These are phyloP conservation scores for Ernsta delagoae DNA, from an alignment of 2,888 invertebrate genomes.

Conservation along the genomic window DNA sequence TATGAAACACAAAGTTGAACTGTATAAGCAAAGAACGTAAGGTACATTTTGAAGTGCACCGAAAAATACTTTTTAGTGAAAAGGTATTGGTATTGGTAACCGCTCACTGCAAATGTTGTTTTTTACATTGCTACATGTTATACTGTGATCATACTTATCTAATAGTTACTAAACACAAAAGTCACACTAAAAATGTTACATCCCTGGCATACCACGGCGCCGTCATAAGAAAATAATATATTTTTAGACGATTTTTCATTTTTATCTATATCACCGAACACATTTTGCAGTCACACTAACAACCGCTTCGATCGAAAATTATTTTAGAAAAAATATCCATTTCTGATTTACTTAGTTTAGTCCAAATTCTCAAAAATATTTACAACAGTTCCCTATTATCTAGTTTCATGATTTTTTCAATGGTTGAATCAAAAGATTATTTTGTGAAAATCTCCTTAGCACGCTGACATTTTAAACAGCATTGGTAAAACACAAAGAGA, in stretches of 20 bases:
- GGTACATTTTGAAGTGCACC: too few species aligned
- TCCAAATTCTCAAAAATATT: conserved; percentile 50
- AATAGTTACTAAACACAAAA: too few species aligned
- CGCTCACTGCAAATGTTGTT: too few species aligned
- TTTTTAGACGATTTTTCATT: conserved; percentile 45
- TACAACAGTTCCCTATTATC: conserved; percentile 58
- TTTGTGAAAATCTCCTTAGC: conserved; percentile 40
- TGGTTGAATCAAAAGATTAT: conserved; percentile 21
- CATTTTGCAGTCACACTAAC: conserved; percentile 51
- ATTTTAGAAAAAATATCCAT: conserved; percentile 59
- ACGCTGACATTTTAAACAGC: conserved; percentile 35
- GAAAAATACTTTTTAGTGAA: too few species aligned
- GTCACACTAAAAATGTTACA: too few species aligned
- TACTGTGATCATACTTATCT: not conserved
- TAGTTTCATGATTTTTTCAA: conserved; percentile 49
- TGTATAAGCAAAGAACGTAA: too few species aligned
- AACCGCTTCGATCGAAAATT: conserved; percentile 53
- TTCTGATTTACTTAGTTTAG: conserved; percentile 46
- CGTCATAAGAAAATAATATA: too few species aligned
- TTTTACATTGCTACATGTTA: not conserved
- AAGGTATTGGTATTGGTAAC: too few species aligned
- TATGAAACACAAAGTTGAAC: too few species aligned
- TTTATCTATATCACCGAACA: conserved; percentile 44
- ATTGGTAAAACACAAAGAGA: conserved; percentile 46
- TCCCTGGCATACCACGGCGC: too few species aligned